phyloP scores from a whole-genome alignment of 2,113 vertebrate genomes.

The Murina feae region DNA sequence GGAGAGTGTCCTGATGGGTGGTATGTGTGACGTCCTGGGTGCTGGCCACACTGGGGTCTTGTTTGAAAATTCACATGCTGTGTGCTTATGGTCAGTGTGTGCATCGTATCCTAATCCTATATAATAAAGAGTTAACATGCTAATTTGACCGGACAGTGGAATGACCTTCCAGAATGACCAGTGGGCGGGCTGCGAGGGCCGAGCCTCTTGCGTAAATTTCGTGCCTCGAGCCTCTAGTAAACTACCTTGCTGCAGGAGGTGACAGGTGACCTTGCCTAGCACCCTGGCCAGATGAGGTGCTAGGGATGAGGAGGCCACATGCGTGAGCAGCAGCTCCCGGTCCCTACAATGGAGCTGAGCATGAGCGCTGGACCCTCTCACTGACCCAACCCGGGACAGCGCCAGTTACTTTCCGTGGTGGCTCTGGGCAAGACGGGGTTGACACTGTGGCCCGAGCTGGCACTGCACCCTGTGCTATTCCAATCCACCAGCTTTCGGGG shows the following conservation, averaged over 20 bases:
- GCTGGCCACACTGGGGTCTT: neutral
- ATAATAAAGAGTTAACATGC: too few species aligned
- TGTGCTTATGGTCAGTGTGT: fast-evolving
- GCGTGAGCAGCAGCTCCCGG: fast-evolving
- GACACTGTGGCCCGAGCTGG: neutral
- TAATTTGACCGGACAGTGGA: too few species aligned
- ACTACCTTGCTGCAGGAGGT: too few species aligned
- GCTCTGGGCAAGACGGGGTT: neutral
- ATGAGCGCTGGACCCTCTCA: too few species aligned
- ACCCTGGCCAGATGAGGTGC: neutral
- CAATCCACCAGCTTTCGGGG: neutral
- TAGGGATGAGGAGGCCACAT: fast-evolving
- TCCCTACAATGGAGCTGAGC: neutral
- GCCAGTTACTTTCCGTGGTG: neutral
- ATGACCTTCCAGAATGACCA: too few species aligned
- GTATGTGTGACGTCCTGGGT: fast-evolving
- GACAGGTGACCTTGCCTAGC: too few species aligned
- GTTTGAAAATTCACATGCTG: neutral
- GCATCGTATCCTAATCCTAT: fast-evolving
- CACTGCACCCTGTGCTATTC: neutral
- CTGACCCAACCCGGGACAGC: neutral
- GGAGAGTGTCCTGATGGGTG: neutral
- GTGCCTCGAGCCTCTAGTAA: neutral
- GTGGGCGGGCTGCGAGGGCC: too few species aligned
- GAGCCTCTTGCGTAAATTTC: too few species aligned